phyloP scores from a whole-genome alignment of 2,797 vertebrate species.

The Leptoclinus maculatus region DNA sequence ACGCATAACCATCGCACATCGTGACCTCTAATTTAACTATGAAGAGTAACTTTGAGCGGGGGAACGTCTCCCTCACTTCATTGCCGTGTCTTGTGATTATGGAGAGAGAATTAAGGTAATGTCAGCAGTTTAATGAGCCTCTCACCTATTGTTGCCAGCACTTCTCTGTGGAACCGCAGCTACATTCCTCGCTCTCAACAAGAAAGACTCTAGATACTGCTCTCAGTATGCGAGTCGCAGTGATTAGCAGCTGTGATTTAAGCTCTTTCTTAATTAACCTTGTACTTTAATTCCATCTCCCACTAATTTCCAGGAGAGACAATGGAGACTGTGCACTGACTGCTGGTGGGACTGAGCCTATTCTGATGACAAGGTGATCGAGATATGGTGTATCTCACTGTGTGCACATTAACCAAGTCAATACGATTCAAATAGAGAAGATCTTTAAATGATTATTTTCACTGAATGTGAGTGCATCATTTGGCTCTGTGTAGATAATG shows the following conservation, averaged over 20 bases:
- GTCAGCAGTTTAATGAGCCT: conserved; percentile 82
- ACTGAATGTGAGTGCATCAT: conserved; percentile 6
- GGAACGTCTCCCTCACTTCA: conserved; percentile 65
- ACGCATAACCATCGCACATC: conserved; percentile 62
- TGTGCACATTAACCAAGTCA: conserved; percentile 52
- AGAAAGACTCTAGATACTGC: conserved; percentile 63
- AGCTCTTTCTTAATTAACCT: conserved; percentile 85
- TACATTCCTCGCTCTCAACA: conserved; percentile 46
- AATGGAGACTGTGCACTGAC: conserved; percentile 61
- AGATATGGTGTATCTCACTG: conserved; percentile 51
- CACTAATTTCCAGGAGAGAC: conserved; percentile 75
- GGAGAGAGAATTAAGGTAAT: conserved; percentile 66
- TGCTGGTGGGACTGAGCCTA: conserved; percentile 54
- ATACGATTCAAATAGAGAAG: conserved; percentile 36
- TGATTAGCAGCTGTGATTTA: conserved; percentile 81
- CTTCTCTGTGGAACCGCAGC: conserved; percentile 52
- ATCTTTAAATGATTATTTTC: conserved; percentile 43
- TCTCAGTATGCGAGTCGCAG: conserved; percentile 62
- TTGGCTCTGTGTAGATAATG: conserved; percentile 2
- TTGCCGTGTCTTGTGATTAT: conserved; percentile 54
- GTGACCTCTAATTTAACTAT: conserved; percentile 78
- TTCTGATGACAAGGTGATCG: conserved; percentile 51
- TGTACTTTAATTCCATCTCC: conserved; percentile 73
- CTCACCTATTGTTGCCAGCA: conserved; percentile 72
- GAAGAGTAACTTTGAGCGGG: conserved; percentile 64